A percentile compares a stretch with the other conserved stretches of the same genome.
Conservation (phyloP, 2,797 vertebrate genomes). For the Tamandua tetradactyla region DNA sequence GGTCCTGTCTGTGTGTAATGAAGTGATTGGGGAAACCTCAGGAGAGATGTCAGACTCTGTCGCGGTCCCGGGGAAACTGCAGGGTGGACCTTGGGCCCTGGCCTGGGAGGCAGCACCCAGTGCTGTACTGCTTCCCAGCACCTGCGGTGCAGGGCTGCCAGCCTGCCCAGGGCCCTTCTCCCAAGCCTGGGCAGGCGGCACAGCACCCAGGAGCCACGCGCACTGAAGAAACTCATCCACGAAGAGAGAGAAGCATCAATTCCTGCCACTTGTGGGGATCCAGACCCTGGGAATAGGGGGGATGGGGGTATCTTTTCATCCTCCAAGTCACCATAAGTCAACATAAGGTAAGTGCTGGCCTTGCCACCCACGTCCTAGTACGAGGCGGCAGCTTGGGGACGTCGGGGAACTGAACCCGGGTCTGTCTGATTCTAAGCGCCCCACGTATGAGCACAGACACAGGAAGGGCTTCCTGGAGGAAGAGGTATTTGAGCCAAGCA, state of each 20-base stretch:
- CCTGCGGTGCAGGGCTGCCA: not conserved
- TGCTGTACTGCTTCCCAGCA: no score
- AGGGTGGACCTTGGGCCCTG: not conserved
- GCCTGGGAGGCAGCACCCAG: not conserved
- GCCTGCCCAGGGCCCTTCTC: not conserved
- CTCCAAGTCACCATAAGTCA: no score
- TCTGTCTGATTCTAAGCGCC: not conserved
- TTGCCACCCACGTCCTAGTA: rapidly evolving
- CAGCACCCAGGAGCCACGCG: rapidly evolving
- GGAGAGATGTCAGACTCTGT: not conserved
- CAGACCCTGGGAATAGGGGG: no score
- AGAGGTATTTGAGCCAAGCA: not conserved
- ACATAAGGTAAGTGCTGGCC: not conserved
- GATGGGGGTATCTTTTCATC: rapidly evolving
- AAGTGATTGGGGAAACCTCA: not conserved
- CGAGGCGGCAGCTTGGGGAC: not conserved
- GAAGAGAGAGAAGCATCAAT: no score
- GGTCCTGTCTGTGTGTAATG: not conserved
- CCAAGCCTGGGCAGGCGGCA: not conserved
- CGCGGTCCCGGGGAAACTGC: rapidly evolving
- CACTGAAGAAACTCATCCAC: not conserved
- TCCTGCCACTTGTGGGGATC: rapidly evolving
- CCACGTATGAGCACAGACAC: rapidly evolving
- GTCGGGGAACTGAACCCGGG: not conserved
- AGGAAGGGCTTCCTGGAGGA: not conserved